Percentiles rank a stretch among this genome's conserved stretches.
Conservation (phyloP, 2,888 invertebrate species). For the Lutraria lutraria region DNA sequence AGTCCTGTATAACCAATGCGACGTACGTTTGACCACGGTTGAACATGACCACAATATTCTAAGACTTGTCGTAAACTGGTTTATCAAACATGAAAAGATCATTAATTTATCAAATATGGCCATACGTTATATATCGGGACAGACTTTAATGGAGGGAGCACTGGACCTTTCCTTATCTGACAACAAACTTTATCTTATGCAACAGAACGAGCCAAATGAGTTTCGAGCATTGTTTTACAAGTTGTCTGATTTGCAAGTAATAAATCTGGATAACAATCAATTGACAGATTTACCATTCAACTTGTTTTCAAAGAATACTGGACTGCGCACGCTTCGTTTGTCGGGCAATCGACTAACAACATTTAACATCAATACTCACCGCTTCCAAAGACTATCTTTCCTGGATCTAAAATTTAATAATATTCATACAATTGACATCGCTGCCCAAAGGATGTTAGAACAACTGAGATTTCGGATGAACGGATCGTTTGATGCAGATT, state of each 20-base stretch:
- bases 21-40: background rate
- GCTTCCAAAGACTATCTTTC: background rate
- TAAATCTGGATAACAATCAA: conserved; percentile 15
- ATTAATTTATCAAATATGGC: background rate
- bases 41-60: background rate
- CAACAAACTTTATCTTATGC: conserved; percentile 37
- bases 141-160: background rate
- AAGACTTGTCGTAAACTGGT: background rate
- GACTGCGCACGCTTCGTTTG: background rate
- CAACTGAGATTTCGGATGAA: background rate
- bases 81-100: background rate
- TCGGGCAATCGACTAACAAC: background rate
- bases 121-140: background rate
- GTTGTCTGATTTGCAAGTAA: background rate
- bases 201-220: background rate
- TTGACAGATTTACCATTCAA: background rate
- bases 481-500: background rate
- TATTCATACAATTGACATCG: background rate
- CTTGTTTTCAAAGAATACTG: background rate
- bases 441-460: background rate
- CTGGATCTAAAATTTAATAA: conserved; percentile 14
- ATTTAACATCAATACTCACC: background rate
- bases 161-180: conserved; percentile 20
- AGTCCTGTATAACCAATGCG: background rate
- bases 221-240: background rate